phyloP scores from a whole-genome alignment of 2,888 invertebrate genomes.

The Polydesmus complanatus region DNA sequence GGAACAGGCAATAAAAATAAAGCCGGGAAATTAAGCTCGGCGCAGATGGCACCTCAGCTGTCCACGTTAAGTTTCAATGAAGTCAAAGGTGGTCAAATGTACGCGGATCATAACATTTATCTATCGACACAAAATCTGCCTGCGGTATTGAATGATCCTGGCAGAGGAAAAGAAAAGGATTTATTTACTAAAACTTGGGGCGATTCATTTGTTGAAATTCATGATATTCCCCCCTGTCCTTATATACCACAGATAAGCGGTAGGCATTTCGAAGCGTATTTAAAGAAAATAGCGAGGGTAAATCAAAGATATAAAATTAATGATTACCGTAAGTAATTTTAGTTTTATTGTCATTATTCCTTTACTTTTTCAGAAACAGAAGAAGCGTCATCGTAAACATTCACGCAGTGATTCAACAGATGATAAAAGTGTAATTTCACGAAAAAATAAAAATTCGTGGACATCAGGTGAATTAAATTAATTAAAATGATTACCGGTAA shows the following conservation, averaged over 20 bases:
- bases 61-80: neutral
- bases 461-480: neutral
- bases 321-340: constrained; percentile 4
- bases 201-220: constrained; percentile 72
- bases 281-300: constrained; percentile 48
- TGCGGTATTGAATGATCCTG: constrained; percentile 89
- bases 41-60: neutral
- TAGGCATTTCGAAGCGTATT: constrained; percentile 73
- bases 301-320: no score
- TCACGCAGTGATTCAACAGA: neutral
- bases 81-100: neutral
- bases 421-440: neutral
- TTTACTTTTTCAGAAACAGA: constrained; percentile 1
- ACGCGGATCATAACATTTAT: constrained; percentile 40
- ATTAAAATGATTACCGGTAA: neutral
- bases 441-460: neutral
- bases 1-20: neutral
- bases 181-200: constrained; percentile 98
- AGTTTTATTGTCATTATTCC: neutral
- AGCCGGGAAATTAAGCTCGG: neutral
- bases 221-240: constrained; percentile 58
- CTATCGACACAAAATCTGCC: constrained; percentile 88
- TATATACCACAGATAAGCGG: constrained; percentile 68
- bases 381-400: constrained; percentile 10
- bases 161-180: constrained; percentile 61